A percentile compares a stretch with the other conserved stretches of the same genome.
phyloP scores from a whole-genome alignment of 2,888 invertebrate species.

The Phasia obesa region DNA sequence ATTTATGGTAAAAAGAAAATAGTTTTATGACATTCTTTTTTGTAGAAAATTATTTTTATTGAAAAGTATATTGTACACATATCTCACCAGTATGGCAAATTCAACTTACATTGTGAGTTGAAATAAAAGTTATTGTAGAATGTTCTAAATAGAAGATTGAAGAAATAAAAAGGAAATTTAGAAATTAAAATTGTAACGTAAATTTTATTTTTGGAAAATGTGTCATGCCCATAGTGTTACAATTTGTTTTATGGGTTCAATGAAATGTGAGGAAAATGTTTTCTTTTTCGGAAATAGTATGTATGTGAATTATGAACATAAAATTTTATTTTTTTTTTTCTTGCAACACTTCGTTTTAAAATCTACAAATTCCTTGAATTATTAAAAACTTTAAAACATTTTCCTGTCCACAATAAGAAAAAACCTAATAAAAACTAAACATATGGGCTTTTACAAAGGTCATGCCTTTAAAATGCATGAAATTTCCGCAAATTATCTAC shows the following conservation, averaged over 20 bases:
- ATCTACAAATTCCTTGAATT: slow-evolving; percentile 25
- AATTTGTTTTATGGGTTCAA: not conserved
- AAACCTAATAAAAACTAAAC: slow-evolving; percentile 24
- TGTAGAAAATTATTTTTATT: not conserved
- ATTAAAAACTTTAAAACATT: slow-evolving; percentile 17
- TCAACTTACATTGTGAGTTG: slow-evolving; percentile 27
- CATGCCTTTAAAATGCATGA: slow-evolving; percentile 55
- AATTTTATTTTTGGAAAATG: not conserved
- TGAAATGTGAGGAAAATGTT: not conserved
- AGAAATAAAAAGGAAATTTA: slow-evolving; percentile 2
- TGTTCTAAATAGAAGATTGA: slow-evolving; percentile 13
- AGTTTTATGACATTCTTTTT: slow-evolving; percentile 33
- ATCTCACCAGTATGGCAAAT: slow-evolving; percentile 5
- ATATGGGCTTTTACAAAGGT: slow-evolving; percentile 52
- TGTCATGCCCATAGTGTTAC: not conserved
- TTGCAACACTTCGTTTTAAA: too few species aligned
- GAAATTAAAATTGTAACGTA: not conserved
- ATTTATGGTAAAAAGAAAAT: slow-evolving; percentile 51
- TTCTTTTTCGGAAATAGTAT: too few species aligned
- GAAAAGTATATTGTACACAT: too few species aligned
- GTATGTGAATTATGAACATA: too few species aligned
- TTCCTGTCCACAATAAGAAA: slow-evolving; percentile 7
- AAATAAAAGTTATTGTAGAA: slow-evolving; percentile 37
- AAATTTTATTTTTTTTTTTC: not conserved
- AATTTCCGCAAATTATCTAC: slow-evolving; percentile 63